Conservation (phyloP, 2,888 invertebrate genomes). For the Tipula lateralis region DNA sequence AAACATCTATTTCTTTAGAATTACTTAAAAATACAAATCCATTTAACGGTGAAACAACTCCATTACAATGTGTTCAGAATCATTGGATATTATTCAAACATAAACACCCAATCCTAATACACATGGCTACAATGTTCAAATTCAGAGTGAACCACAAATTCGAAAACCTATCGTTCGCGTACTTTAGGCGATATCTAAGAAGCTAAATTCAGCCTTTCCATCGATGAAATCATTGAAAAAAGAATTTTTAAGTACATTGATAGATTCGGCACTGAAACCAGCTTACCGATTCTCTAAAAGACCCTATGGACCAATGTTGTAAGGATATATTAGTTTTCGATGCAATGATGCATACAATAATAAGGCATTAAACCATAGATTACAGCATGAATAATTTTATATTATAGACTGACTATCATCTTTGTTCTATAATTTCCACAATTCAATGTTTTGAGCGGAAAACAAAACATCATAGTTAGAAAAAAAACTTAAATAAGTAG, state of each 20-base stretch:
- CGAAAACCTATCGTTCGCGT: slow-evolving; percentile 37
- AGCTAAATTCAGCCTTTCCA: slow-evolving; percentile 50
- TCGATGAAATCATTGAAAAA: slow-evolving; percentile 63
- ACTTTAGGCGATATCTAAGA: slow-evolving; percentile 48
- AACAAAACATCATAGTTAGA: too few species aligned
- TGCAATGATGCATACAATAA: too few species aligned
- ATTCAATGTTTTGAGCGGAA: too few species aligned
- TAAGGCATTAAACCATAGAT: too few species aligned
- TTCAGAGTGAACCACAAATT: slow-evolving; percentile 44
- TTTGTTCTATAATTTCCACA: too few species aligned
- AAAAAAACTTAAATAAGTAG: too few species aligned
- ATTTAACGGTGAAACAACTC: slow-evolving; percentile 35
- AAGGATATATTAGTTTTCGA: too few species aligned
- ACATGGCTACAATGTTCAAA: slow-evolving; percentile 50
- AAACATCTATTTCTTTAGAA: slow-evolving; percentile 45
- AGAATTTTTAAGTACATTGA: slow-evolving; percentile 71
- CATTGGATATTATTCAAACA: slow-evolving; percentile 42
- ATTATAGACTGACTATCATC: too few species aligned
- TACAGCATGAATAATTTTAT: too few species aligned
- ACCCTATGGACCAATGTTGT: too few species aligned
- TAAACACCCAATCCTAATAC: slow-evolving; percentile 48
- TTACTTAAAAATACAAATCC: slow-evolving; percentile 45
- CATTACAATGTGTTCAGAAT: slow-evolving; percentile 47
- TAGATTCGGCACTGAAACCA: slow-evolving; percentile 75
- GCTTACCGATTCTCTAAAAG: too few species aligned